Percentiles rank a stretch among this genome's conserved stretches.
These are phyloP conservation scores for Myripristis jacobus DNA, from an alignment of 2,797 vertebrate species.

Conservation along the genomic window DNA sequence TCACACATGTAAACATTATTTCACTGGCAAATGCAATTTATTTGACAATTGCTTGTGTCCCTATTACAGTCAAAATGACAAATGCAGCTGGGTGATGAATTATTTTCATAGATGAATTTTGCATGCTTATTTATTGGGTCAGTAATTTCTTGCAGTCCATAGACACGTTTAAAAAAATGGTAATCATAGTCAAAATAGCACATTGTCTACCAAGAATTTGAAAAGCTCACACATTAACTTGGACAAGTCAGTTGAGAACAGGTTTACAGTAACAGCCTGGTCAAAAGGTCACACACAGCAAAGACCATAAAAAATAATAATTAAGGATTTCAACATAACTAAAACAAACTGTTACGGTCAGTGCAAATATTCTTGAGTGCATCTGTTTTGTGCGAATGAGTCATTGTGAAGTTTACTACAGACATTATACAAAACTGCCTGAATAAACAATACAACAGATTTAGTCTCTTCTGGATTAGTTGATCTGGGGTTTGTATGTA, in stretches of 20 bases:
- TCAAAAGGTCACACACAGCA: too few species aligned
- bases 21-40: not conserved
- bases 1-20: not conserved
- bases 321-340: too few species aligned
- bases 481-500: slow-evolving; percentile 29
- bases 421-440: not conserved
- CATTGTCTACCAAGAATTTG: too few species aligned
- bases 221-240: too few species aligned
- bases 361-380: not conserved
- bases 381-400: not conserved
- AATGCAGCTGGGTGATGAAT: not conserved
- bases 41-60: not conserved
- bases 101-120: not conserved
- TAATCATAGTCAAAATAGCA: too few species aligned
- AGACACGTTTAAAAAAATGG: not conserved
- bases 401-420: not conserved
- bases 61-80: not conserved
- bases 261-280: too few species aligned
- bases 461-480: slow-evolving; percentile 13
- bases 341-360: too few species aligned
- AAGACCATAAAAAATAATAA: too few species aligned
- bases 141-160: not conserved
- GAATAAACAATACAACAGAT: slow-evolving; percentile 5
- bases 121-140: not conserved
- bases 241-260: too few species aligned